Conservation (phyloP, 2,797 vertebrate genomes). For the Muraenolepis orangiensis region DNA sequence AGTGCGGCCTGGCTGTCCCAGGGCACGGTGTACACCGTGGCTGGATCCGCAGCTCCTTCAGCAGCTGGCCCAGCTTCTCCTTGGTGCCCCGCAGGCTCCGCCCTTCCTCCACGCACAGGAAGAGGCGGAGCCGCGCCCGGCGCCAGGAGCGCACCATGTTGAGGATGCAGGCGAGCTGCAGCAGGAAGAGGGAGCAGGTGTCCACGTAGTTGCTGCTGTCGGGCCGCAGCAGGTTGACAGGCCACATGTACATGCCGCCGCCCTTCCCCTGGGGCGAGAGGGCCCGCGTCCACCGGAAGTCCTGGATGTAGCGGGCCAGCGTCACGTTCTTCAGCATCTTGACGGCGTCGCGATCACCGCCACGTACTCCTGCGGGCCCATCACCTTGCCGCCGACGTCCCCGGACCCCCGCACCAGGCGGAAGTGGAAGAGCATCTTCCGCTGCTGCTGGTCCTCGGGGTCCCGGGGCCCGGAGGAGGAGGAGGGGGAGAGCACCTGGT, state of each 20-base stretch:
- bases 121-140: slow-evolving; percentile 81
- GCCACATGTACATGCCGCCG: slow-evolving; percentile 76
- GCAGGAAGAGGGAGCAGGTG: slow-evolving; percentile 87
- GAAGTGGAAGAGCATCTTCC: slow-evolving; percentile 63
- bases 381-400: slow-evolving; percentile 57
- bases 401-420: slow-evolving; percentile 52
- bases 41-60: slow-evolving; percentile 87
- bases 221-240: slow-evolving; percentile 83
- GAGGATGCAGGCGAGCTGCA: slow-evolving; percentile 88
- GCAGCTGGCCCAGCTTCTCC: slow-evolving; percentile 83
- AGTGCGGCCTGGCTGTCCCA: slow-evolving; percentile 85
- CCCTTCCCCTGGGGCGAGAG: slow-evolving; percentile 41
- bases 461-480: slow-evolving; percentile 21
- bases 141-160: slow-evolving; percentile 87
- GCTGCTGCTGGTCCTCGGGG: slow-evolving; percentile 16
- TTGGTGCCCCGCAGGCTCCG: slow-evolving; percentile 76
- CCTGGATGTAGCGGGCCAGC: slow-evolving; percentile 80
- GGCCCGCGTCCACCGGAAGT: slow-evolving; percentile 70
- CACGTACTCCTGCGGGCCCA: slow-evolving; percentile 80
- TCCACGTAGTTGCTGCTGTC: slow-evolving; percentile 87
- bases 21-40: slow-evolving; percentile 76
- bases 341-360: slow-evolving; percentile 82
- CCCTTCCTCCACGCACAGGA: slow-evolving; percentile 85
- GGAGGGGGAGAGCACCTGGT: slow-evolving; percentile 39
- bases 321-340: slow-evolving; percentile 91